Base-by-base conservation (phyloP, 2,797 vertebrate species). In the Petrocephalus sullivani region DNA sequence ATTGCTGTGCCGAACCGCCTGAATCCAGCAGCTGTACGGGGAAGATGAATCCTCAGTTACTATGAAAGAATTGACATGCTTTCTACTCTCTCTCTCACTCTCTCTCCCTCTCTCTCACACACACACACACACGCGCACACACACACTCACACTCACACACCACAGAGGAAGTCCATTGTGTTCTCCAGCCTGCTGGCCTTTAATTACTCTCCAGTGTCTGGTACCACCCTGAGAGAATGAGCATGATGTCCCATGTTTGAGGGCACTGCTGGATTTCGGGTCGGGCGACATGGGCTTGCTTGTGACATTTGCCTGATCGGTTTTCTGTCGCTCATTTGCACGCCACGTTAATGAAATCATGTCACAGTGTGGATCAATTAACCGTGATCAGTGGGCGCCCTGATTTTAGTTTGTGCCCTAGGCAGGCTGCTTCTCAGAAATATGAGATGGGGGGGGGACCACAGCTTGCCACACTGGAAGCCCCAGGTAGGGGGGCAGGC, bases 31-130 rank as follows among this genome's bases (percentile, higher is more conserved):
- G 90, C 56, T 64, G 90, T 90, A 89, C 90, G 87, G 4, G 51
- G 67, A 90, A 90, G 93, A 92, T 90, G 91, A 92, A 93, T 93
- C 87, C 92, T 91, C 90, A 92, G 93, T 94, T 93, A 92, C 88
- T 89, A 86, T 49, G 89, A 90, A 89, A 91, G 90, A 92, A 92
- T 54, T 56, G 81, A 28, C 57, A 61, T 86, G 86, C 91, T 3
- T 1, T 53, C 60, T 46, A 54, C 78, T 60, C 86, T 81, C 21
- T 46, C 56, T 87, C 8, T 21, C 78, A n/a, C 1, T 3, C 87
- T 82, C 10, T 49, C 33, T 87, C 9, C 23, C 61, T 81, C 1
- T 2, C 67, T 37, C 67, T 14, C 64, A 33, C 64, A 3, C 64
- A 14, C 23, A 14, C 64, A 1, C 61, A 0, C 61, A 14, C 28